These are phyloP conservation scores for Acanthaster planci DNA, from an alignment of 35 echinoderm and acorn worm genomes.

Conservation along the genomic window DNA sequence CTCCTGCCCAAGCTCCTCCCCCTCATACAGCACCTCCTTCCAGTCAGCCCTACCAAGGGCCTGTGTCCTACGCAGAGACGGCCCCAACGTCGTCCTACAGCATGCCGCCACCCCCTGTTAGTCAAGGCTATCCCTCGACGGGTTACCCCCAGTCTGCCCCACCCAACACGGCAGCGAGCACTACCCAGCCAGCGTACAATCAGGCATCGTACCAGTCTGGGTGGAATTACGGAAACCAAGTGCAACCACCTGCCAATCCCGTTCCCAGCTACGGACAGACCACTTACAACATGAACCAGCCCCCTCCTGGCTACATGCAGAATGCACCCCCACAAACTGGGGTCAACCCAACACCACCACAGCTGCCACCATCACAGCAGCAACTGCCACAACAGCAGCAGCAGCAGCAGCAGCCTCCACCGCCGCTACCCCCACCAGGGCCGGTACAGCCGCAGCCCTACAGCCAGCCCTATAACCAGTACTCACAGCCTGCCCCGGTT, in stretches of 20 bases:
- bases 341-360: slow-evolving; percentile 38
- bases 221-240: background rate
- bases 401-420: slow-evolving; percentile 2
- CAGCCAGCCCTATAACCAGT: slow-evolving; percentile 31
- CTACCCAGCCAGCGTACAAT: background rate
- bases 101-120: background rate
- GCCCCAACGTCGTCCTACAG: slow-evolving; percentile 27
- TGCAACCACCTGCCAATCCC: background rate
- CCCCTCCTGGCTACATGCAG: slow-evolving; percentile 6
- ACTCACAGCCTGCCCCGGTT: too few species aligned
- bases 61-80: slow-evolving; percentile 29
- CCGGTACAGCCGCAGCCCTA: background rate
- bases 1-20: slow-evolving; percentile 23
- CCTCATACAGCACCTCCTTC: background rate
- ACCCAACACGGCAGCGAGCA: background rate
- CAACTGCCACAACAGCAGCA: background rate
- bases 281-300: slow-evolving; percentile 2
- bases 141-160: background rate
- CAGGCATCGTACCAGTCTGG: slow-evolving; percentile 9
- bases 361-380: background rate
- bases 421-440: background rate
- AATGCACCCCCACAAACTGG: slow-evolving; percentile 19
- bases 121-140: background rate
- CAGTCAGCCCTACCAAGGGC: slow-evolving; percentile 44
- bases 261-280: background rate